phyloP scores from a whole-genome alignment of 2,113 vertebrate species.

The Halcyon malimbica region DNA sequence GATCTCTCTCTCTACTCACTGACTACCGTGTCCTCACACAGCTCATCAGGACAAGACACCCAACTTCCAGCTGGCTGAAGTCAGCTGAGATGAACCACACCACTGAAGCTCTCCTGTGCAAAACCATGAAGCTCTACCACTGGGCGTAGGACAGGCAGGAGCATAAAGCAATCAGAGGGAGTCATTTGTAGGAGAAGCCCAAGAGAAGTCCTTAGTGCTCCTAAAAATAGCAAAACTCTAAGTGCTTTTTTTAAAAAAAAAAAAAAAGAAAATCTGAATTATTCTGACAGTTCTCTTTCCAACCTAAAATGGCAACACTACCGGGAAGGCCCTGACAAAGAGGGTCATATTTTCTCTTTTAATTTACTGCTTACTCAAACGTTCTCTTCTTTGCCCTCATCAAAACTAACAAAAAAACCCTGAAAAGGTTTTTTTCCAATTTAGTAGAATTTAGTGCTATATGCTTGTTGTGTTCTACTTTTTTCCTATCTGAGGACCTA shows the following conservation, averaged over 20 bases:
- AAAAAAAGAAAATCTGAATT: background rate
- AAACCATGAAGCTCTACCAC: background rate
- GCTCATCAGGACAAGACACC: background rate
- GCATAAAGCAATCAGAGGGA: background rate
- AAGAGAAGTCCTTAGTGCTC: background rate
- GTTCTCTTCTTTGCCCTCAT: background rate
- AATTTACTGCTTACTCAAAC: background rate
- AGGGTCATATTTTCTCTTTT: background rate
- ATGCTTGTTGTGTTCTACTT: background rate
- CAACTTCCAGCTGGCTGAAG: background rate
- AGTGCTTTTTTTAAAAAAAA: background rate
- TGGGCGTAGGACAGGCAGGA: background rate
- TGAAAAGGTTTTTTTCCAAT: conserved; percentile 27
- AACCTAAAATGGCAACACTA: background rate
- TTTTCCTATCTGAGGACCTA: background rate
- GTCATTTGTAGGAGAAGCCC: background rate
- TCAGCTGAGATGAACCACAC: background rate
- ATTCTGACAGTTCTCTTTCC: background rate
- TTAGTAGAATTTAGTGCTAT: conserved; percentile 31
- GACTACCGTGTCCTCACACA: background rate
- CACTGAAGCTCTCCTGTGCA: background rate
- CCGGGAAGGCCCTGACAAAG: background rate
- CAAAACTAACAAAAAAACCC: background rate
- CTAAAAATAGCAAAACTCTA: background rate
- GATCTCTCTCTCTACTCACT: background rate